Percentiles rank a stretch among this genome's conserved stretches.
Conservation (phyloP, 2,888 invertebrate species). For the Craniophora ligustri region DNA sequence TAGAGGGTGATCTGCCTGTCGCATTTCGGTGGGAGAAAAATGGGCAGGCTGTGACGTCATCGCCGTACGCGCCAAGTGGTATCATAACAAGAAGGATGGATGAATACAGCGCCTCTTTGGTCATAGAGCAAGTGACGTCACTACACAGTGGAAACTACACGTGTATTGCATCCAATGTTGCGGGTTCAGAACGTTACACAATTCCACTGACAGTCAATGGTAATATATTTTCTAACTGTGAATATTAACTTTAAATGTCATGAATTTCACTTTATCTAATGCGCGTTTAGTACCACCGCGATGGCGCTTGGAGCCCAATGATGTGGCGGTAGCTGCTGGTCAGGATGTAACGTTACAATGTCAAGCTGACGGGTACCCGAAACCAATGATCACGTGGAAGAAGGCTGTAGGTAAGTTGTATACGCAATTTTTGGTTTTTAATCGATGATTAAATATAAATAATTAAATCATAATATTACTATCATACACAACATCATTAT, state of each 20-base stretch:
- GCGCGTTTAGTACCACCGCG: conserved; percentile 93
- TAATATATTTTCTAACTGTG: conserved; percentile 67
- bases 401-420: conserved; percentile 92
- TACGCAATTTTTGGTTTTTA: neutral
- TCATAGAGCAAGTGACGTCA: conserved; percentile 95
- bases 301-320: conserved; percentile 95
- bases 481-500: too few relatives aligned
- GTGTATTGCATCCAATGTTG: conserved; percentile 96
- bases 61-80: conserved; percentile 86
- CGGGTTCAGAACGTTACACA: conserved; percentile 93
- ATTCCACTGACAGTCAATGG: conserved; percentile 95
- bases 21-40: conserved; percentile 97
- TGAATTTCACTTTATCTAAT: neutral
- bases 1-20: conserved; percentile 97
- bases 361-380: conserved; percentile 97
- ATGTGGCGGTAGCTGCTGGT: conserved; percentile 94
- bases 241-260: neutral
- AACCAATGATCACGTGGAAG: conserved; percentile 96
- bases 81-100: conserved; percentile 90
- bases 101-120: conserved; percentile 95
- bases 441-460: too few relatives aligned
- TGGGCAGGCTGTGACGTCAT: conserved; percentile 92
- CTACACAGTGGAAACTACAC: conserved; percentile 96
- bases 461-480: too few relatives aligned
- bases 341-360: conserved; percentile 96